Base-by-base conservation (phyloP, 1,140 invertebrate species). In the Aporrectodea caliginosa region DNA sequence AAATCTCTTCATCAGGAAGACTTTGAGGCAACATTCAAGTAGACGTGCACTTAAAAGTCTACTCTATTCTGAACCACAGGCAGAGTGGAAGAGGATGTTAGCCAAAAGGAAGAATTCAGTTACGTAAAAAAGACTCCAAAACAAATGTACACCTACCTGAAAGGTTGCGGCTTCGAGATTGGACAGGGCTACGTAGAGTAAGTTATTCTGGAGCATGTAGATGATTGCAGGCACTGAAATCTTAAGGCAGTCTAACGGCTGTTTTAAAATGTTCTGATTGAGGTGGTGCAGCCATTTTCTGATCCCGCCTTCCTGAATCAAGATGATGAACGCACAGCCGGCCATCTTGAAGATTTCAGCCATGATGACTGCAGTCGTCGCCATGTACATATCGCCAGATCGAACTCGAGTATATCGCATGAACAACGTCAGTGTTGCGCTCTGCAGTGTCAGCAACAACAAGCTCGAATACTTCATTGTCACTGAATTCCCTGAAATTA, bases 121-220 rank as follows among this genome's bases (percentile, higher is more conserved):
- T n/a, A n/a, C n/a, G n/a, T n/a, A n/a, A n/a, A n/a, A n/a, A n/a
- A n/a, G n/a, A n/a, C n/a, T n/a, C n/a, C n/a, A n/a, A n/a, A n/a
- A n/a, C n/a, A n/a, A n/a, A n/a, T n/a, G n/a, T n/a, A n/a, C n/a
- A 22, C 75, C 98, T 0, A 99, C 95, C 94, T 99, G 98, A 90
- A 96, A 96, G n/a, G 97, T 99, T 2, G 97, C 97, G 79, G 97
- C 97, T 91, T 99, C 97, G 80, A 99, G 91, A 91, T 99, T 96
- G 27, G 96, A 96, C 35, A 97, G 94, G 2, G 97, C 98, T 35
- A 99, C 91, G 89, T 98, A 99, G 0, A 99, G 89, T 73, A 99
- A 90, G 90, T 99, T 99, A 87, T 99, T 99, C 89, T 99, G 98
- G 81, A 99, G 89, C 70, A 97, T 92, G 85, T 99, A 99, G 0